Evolutionary conservation across 2,888 invertebrate species (phyloP), one percentile per base, ranked within the genome.

Genomic region (Cylloceria caligata): DNA sequence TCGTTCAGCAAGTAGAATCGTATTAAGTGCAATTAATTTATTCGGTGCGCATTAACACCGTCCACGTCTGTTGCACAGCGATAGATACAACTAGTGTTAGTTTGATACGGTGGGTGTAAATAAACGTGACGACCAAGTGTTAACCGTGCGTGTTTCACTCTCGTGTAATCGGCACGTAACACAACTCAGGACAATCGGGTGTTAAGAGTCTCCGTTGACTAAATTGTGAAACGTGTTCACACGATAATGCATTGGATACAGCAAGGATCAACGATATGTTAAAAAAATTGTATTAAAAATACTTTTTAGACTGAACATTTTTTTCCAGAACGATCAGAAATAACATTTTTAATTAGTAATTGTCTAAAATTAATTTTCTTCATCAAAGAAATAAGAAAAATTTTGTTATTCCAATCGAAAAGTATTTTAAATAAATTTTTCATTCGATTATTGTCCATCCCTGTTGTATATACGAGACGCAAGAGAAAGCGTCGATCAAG

Each of bases 11-110:
- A 65, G 65, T 68, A 73, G 80, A 87, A 85, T 86, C 81, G 83
- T 80, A 85, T 85, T 83, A 84, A 86, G 78, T 84, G 85, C 47
- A 79, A 83, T 86, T 88, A 84, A 87, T 88, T 87, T 86, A 87
- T 87, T 83, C 86, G 57, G 74, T 65, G 80, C 80, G 84, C 83
- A 84, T 84, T 86, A 86, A 83, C 55, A 71, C 80, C 82, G 84
- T 77, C 24, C 76, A 62, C 76, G 83, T 55, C 71, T 60, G 60
- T n/a, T 57, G 57, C 34, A 6, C n/a, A 45, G 45, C 16, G 7
- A 2, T 30, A 57, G 6, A 60, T 7, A 60, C 16, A n/a, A 19
- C 7, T 16, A 16, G 57, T 30, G 27, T 24, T 6, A 16, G 42
- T 45, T 60, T 34, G 60, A 42, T n/a, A 45, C 27, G 45, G 45